Evolutionary conservation across 2,113 vertebrate species (phyloP), one percentile per base, ranked within the genome.

Genomic region (Bujurquina vittata): DNA sequence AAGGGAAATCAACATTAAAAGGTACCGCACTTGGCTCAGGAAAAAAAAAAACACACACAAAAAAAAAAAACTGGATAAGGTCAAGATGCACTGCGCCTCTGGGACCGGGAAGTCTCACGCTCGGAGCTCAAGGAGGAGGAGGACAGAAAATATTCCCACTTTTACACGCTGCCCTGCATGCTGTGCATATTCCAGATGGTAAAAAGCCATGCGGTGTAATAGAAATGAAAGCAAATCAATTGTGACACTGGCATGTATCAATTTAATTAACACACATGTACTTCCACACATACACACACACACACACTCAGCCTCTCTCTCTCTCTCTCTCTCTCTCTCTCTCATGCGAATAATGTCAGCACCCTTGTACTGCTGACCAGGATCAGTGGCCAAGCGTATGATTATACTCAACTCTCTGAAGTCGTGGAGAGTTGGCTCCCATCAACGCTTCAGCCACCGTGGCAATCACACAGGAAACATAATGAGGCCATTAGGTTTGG

Each of bases 331-430:
- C 74, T n/a, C 20, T 56, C 69, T 29, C 74, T n/a, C 20, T 49
- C 67, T 17, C 73, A 69, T 57, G 63, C 7, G 56, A 61, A 81
- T 59, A 78, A 72, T 75, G 81, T 84, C 84, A 67, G 80, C 89
- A 89, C 63, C 85, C 85, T 89, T 87, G 77, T 63, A n/a, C 76
- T 40, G 85, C 78, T 15, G 84, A 81, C 79, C 33, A n/a, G 91
- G 83, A 92, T 94, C 93, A 80, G 89, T 88, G 83, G 83, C 90
- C 91, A 88, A 91, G 91, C 89, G 54, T 89, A 81, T 93, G 87
- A 94, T 91, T 92, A 87, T 78, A 55, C 79, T 83, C 40, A 26
- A 80, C 61, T 75, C 84, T 87, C 73, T 89, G 74, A 89, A 88
- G 73, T 88, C 72, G 46, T 75, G 56, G 65, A 11, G 11, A 80